phyloP scores from a whole-genome alignment of 1,140 invertebrate species.

The Calycopis cecrops region DNA sequence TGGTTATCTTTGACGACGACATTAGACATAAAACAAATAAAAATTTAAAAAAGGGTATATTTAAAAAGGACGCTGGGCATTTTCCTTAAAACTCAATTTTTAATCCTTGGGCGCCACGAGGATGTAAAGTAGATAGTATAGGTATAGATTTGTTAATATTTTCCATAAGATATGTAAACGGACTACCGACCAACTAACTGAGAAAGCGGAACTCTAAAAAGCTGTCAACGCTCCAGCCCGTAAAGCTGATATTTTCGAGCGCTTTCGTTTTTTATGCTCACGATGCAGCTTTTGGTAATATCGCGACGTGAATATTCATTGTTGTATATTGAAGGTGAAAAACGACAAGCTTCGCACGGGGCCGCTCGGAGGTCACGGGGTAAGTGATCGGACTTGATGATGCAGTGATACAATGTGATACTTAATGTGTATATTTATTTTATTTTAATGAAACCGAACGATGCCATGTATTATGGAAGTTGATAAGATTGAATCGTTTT shows the following conservation, averaged over 20 bases:
- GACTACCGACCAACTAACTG: not conserved
- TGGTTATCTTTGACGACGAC: too few species aligned
- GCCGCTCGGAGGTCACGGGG: not conserved
- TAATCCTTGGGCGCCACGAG: too few species aligned
- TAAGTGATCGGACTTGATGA: not conserved
- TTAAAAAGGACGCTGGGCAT: too few species aligned
- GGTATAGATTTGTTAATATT: too few species aligned
- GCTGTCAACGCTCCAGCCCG: constrained; percentile 17
- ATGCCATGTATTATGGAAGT: not conserved
- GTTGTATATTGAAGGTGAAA: not conserved
- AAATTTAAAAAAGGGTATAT: too few species aligned
- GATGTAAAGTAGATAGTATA: too few species aligned
- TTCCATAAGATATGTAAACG: not conserved
- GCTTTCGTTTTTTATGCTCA: constrained; percentile 1
- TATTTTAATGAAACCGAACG: not conserved
- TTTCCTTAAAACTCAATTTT: too few species aligned
- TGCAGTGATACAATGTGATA: not conserved
- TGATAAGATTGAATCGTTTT: too few species aligned
- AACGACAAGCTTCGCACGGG: not conserved
- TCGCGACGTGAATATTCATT: not conserved
- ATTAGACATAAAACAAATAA: too few species aligned
- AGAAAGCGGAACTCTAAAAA: constrained; percentile 13
- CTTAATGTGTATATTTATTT: not conserved
- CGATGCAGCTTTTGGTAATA: constrained; percentile 8
- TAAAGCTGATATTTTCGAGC: constrained; percentile 18